Evolutionary conservation across 2,797 vertebrate genomes (phyloP).

Genomic region (Esox masquinongy): DNA sequence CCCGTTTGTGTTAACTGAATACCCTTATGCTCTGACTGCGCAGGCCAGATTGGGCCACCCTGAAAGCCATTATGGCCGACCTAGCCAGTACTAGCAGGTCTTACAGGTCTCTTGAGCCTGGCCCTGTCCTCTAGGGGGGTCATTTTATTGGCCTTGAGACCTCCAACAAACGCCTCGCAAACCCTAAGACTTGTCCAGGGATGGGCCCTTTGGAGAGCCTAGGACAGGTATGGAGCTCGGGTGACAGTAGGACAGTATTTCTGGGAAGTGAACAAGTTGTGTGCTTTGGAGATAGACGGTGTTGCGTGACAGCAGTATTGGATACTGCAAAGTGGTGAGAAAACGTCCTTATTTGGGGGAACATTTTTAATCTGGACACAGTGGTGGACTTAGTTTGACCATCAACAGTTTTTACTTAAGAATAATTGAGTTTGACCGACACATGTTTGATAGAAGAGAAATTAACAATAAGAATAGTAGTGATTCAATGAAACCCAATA

Average conservation of each 20-base stretch:
- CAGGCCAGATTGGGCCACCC: constrained; percentile 58
- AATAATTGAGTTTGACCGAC: not conserved
- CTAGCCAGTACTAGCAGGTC: constrained; percentile 14
- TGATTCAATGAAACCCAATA: constrained; percentile 12
- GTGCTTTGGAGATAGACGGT: not conserved
- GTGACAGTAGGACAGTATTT: not conserved
- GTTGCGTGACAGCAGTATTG: not conserved
- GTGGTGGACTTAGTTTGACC: not conserved
- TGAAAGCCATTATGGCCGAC: constrained; percentile 65
- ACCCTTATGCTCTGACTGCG: constrained; percentile 65
- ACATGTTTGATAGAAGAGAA: not conserved
- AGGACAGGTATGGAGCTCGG: not conserved
- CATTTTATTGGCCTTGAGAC: constrained; percentile 31
- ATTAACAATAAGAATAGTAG: not conserved
- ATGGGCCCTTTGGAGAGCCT: not conserved
- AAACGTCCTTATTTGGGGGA: not conserved
- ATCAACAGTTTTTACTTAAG: not conserved
- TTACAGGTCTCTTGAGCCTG: constrained; percentile 13
- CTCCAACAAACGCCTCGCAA: constrained; percentile 17
- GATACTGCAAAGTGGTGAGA: not conserved
- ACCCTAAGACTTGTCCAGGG: constrained; percentile 7
- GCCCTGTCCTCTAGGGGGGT: constrained; percentile 15
- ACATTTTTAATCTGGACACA: too few relatives aligned
- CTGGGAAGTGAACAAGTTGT: not conserved
- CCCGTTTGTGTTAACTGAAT: constrained; percentile 75